These are phyloP conservation scores for Neotoma lepida DNA, from an alignment of 2,113 vertebrate species.

Conservation along the genomic window DNA sequence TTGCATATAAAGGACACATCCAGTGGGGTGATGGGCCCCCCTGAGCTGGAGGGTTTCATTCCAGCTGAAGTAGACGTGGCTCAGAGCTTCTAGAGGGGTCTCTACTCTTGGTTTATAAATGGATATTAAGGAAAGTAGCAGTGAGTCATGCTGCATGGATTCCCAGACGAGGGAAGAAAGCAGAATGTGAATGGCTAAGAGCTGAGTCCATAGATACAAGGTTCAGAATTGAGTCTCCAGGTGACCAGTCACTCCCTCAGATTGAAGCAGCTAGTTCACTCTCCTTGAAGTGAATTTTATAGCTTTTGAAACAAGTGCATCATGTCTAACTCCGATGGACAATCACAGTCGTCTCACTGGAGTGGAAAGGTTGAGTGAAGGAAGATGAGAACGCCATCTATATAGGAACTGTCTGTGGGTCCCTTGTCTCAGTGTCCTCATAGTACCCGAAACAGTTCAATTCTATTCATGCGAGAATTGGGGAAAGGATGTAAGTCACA, in stretches of 20 bases:
- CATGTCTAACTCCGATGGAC: background rate
- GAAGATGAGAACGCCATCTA: too few species aligned
- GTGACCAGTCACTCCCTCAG: background rate
- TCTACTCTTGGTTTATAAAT: background rate
- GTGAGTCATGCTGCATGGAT: background rate
- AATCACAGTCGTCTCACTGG: background rate
- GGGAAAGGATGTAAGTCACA: accelerated
- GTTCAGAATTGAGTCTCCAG: background rate
- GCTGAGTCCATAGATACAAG: background rate
- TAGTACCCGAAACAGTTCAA: accelerated
- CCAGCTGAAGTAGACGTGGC: background rate
- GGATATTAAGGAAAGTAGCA: background rate
- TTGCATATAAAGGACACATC: background rate
- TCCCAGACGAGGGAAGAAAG: background rate
- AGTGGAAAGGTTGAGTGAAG: background rate
- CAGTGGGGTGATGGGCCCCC: too few species aligned
- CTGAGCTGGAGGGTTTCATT: background rate
- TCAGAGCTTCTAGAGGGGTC: background rate
- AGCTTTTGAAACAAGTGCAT: background rate
- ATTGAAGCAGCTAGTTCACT: too few species aligned
- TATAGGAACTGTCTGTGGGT: background rate
- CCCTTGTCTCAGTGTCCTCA: background rate
- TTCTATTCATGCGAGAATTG: background rate
- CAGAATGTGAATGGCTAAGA: background rate
- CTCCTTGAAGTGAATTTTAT: background rate